Evolutionary conservation across 2,113 vertebrate genomes (phyloP), one percentile per base, ranked within the genome.

Genomic region (Megalops atlanticus): DNA sequence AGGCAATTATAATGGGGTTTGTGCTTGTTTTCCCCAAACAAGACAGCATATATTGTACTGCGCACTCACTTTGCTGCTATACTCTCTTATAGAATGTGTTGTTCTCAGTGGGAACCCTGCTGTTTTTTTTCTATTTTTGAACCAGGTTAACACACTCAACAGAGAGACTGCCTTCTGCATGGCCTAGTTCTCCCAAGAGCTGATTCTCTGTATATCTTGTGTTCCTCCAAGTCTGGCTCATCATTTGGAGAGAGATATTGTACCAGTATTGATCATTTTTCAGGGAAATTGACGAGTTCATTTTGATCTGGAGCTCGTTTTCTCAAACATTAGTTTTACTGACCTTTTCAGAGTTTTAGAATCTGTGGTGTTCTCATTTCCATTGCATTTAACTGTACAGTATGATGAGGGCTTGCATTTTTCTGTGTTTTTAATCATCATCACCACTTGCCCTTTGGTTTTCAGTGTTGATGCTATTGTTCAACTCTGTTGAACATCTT

Each of bases 11-110:
- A 5, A 68, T 33, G 0, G 35, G n/a, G 14, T 27, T 45, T 36
- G 4, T 76, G 49, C 70, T 7, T 74, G 80, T 45, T 54, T 16
- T 12, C 49, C 70, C 36, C 52, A 68, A 24, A 52, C 10, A 14
- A 70, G 18, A 73, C n/a, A n/a, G n/a, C n/a, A n/a, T n/a, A n/a
- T n/a, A n/a, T n/a, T n/a, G n/a, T n/a, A n/a, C n/a, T n/a, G n/a
- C 41, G 33, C 33, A 72, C 7, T 33, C 14, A 49, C 43, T 24
- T n/a, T 72, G 74, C 54, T 81, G 38, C 52, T 82, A 7, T 72
- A 16, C 52, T 47, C 40, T 83, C 71, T 74, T 80, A 80, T 76
- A 64, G 86, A 82, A 83, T 88, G 85, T 84, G 89, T 83, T 81
- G 83, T 52, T 81, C 78, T 68, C 69, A 78, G 70, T 68, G 74